phyloP scores from a whole-genome alignment of 2,888 invertebrate species.

The Epinotia demarniana region DNA sequence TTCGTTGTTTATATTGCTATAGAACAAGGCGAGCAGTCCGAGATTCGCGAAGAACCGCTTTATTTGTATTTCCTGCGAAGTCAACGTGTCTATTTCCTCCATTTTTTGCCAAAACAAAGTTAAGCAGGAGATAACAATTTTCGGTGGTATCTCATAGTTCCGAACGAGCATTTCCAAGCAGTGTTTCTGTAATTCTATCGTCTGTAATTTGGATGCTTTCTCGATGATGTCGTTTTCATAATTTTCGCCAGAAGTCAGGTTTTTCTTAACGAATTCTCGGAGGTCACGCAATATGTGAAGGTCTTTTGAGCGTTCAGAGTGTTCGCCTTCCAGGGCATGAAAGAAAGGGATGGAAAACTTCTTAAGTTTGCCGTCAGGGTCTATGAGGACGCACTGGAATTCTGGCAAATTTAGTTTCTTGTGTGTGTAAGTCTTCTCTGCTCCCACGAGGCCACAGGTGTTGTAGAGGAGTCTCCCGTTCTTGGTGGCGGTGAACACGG shows the following conservation, averaged over 20 bases:
- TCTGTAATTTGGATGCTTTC: slow-evolving; percentile 87
- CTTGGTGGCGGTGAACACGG: slow-evolving; percentile 95
- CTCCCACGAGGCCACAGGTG: slow-evolving; percentile 92
- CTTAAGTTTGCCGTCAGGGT: slow-evolving; percentile 92
- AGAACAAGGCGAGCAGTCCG: slow-evolving; percentile 68
- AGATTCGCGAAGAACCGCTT: slow-evolving; percentile 71
- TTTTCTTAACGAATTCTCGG: slow-evolving; percentile 87
- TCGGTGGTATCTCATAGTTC: slow-evolving; percentile 86
- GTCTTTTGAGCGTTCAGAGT: slow-evolving; percentile 94
- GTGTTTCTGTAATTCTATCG: slow-evolving; percentile 88
- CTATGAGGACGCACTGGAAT: slow-evolving; percentile 91
- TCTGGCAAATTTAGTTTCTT: slow-evolving; percentile 85
- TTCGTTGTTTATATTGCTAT: slow-evolving; percentile 68
- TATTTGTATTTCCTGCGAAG: slow-evolving; percentile 58
- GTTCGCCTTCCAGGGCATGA: slow-evolving; percentile 93
- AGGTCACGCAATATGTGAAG: slow-evolving; percentile 93
- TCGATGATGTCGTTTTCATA: slow-evolving; percentile 81
- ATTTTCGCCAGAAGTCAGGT: slow-evolving; percentile 77
- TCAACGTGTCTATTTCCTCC: slow-evolving; percentile 51
- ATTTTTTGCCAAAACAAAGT: slow-evolving; percentile 77
- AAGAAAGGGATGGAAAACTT: slow-evolving; percentile 96
- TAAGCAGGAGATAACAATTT: slow-evolving; percentile 82
- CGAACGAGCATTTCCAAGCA: slow-evolving; percentile 88
- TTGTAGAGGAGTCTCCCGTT: slow-evolving; percentile 92
- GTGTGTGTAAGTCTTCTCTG: slow-evolving; percentile 82